Base-by-base conservation (phyloP, 2,113 vertebrate species). In the Eptesicus fuscus region DNA sequence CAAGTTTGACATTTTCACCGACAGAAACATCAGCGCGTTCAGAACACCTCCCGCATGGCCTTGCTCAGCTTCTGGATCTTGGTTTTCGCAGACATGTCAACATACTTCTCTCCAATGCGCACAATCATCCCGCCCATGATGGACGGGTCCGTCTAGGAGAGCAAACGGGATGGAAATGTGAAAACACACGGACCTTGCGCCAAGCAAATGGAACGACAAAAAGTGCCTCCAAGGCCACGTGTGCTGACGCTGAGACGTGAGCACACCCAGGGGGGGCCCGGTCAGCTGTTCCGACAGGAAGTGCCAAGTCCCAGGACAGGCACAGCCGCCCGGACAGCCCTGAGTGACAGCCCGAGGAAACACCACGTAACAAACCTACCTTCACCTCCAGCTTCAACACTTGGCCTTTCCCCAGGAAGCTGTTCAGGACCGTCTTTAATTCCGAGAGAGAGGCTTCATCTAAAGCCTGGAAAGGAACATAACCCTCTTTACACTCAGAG, bases 61-160 rank as follows among this genome's bases (percentile, higher is more conserved):
- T 98, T 98, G 95, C 98, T 99, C 97, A 99, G 98, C 97, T 99
- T 99, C 98, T 99, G 99, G 97, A 99, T 99, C 99, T 99, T 99
- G 77, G 99, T 98, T 95, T 98, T 99, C 1, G 99, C 99, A 37
- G 99, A 99, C 99, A 99, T 99, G 96, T 99, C 99, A 65, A 99
- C 99, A 0, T 99, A 99, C 90, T 99, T 99, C 97, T 99, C 99
- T 47, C 99, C 99, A 28, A 99, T 99, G 17, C 99, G 99, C 98
- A 99, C 99, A 56, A 99, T 99, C 99, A 99, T 99, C 79, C 99
- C 99, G 28, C 99, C 99, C 85, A 99, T 98, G 97, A 99, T 99
- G 0, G 99, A 97, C 0, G 99, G 96, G 83, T 99, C 99, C 13
- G 97, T 98, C 99, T 99, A 56, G 97, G 73, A 83, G 93, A 95